Evolutionary conservation across 2,888 invertebrate species (phyloP).

Genomic region (Drymonia ruficornis): DNA sequence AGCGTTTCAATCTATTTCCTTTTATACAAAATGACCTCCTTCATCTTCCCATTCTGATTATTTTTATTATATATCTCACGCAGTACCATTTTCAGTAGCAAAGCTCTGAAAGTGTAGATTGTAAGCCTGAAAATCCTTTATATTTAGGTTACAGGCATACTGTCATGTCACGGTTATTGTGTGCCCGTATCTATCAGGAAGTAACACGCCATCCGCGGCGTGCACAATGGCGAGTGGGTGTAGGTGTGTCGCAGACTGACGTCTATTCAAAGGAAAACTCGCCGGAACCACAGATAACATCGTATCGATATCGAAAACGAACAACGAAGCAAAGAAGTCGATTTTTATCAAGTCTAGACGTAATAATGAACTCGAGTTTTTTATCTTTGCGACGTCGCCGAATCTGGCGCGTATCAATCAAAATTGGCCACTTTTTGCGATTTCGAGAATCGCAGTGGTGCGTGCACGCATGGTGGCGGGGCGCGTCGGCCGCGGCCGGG

Average conservation of each 20-base stretch:
- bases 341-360: conserved; percentile 45
- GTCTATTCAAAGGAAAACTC: conserved; percentile 26
- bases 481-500: conserved; percentile 25
- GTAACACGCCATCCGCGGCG: conserved; percentile 29
- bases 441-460: conserved; percentile 63
- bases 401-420: conserved; percentile 73
- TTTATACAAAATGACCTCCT: conserved; percentile 5
- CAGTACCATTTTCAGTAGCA: not conserved
- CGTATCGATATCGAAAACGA: conserved; percentile 29
- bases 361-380: conserved; percentile 48
- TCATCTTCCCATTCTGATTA: not conserved
- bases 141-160: conserved; percentile 24
- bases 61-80: not conserved
- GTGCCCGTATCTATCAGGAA: conserved; percentile 37
- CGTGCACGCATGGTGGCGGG: conserved; percentile 64
- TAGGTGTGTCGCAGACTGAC: conserved; percentile 16
- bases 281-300: conserved; percentile 16
- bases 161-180: conserved; percentile 31
- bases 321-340: conserved; percentile 19
- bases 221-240: conserved; percentile 19
- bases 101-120: conserved; percentile 2
- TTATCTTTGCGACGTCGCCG: conserved; percentile 55
- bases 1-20: conserved; percentile 2
- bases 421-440: conserved; percentile 74
- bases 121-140: conserved; percentile 26